A percentile compares a stretch with the other conserved stretches of the same genome.
phyloP scores from a whole-genome alignment of 1,140 invertebrate species.

The Carposina sasakii region DNA sequence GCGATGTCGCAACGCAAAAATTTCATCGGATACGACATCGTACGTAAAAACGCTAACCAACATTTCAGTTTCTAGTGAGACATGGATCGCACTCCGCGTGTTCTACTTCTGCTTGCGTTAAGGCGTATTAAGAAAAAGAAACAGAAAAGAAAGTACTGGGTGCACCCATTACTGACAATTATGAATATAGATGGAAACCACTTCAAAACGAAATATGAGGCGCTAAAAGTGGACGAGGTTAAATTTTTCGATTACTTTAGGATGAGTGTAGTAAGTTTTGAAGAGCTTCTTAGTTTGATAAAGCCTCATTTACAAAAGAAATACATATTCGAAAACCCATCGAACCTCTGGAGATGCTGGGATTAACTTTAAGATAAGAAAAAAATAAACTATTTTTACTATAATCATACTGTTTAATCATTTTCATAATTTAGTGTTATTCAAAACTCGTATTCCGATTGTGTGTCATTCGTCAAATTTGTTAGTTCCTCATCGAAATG shows the following conservation, averaged over 20 bases:
- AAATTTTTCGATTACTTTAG: conserved; percentile 32
- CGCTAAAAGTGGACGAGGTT: conserved; percentile 29
- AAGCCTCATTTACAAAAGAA: conserved; percentile 28
- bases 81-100: conserved; percentile 16
- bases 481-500: conserved; percentile 28
- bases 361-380: conserved; percentile 30
- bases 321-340: conserved; percentile 32
- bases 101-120: conserved; percentile 12
- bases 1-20: conserved; percentile 14
- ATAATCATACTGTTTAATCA: conserved; percentile 17
- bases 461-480: conserved; percentile 27
- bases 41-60: too few relatives aligned
- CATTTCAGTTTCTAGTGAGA: too few relatives aligned
- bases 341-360: conserved; percentile 23
- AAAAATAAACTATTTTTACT: conserved; percentile 29
- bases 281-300: conserved; percentile 34
- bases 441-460: conserved; percentile 29
- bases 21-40: neutral
- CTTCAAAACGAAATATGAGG: conserved; percentile 33
- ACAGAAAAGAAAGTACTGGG: conserved; percentile 30
- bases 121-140: conserved; percentile 21
- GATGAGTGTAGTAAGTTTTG: conserved; percentile 34
- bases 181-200: conserved; percentile 30
- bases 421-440: conserved; percentile 19
- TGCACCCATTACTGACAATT: conserved; percentile 32